Percentiles rank a stretch among this genome's conserved stretches.
Conservation (phyloP, 2,797 vertebrate genomes). For the Sorex maritimensis region DNA sequence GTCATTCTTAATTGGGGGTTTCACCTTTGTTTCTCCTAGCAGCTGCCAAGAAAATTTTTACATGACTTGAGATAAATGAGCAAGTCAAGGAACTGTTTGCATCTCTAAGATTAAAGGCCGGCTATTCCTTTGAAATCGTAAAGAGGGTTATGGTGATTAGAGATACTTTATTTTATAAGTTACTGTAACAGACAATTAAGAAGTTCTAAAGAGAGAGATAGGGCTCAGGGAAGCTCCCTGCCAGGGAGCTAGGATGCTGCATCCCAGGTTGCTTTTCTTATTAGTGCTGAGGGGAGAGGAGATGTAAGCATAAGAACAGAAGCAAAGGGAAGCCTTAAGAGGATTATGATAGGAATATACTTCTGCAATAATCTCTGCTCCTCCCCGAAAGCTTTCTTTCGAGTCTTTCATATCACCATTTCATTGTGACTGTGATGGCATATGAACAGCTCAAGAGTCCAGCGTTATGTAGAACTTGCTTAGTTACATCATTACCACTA, state of each 20-base stretch:
- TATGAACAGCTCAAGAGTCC: neutral
- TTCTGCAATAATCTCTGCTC: neutral
- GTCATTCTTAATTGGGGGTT: slow-evolving; percentile 78
- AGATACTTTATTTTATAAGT: slow-evolving; percentile 51
- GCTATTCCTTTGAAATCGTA: slow-evolving; percentile 69
- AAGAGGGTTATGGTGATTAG: slow-evolving; percentile 72
- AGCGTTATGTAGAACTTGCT: neutral
- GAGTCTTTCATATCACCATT: neutral
- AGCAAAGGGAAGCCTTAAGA: neutral
- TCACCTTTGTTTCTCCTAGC: slow-evolving; percentile 75
- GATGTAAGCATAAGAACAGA: neutral
- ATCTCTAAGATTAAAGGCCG: slow-evolving; percentile 65
- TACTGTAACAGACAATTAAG: slow-evolving; percentile 46
- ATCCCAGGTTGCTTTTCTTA: slow-evolving; percentile 2
- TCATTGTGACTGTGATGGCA: neutral
- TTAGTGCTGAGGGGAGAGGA: too few relatives aligned
- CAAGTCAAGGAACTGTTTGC: slow-evolving; percentile 64
- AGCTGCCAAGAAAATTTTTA: slow-evolving; percentile 78
- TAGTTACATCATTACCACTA: neutral
- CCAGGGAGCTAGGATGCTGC: neutral
- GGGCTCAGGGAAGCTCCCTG: neutral
- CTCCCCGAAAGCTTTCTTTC: neutral
- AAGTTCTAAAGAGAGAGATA: slow-evolving; percentile 51
- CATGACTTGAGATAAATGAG: slow-evolving; percentile 72
- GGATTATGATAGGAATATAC: neutral